Evolutionary conservation across 1,140 invertebrate species (phyloP).

Genomic region (Copidosoma floridanum): DNA sequence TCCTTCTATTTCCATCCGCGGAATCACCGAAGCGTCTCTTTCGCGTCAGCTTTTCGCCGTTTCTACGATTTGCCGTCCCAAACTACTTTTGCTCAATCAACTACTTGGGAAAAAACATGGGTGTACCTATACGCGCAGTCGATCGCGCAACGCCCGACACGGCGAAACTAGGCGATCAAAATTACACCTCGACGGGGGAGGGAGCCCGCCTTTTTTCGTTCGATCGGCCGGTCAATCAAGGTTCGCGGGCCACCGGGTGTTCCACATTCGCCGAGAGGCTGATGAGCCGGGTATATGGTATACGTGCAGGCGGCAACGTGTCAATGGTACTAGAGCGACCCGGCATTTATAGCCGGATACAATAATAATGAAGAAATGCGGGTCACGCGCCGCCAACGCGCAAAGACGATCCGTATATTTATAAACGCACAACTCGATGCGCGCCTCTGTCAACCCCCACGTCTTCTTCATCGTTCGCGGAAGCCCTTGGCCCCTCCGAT

Average conservation of each 20-base stretch:
- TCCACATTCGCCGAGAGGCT: neutral
- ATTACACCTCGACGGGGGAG: no score
- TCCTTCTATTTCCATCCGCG: constrained; percentile 4
- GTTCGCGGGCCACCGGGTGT: neutral
- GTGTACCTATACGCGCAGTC: no score
- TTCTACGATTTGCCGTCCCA: no score
- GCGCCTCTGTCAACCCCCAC: neutral
- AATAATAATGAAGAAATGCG: constrained; percentile 26
- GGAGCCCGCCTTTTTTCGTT: constrained; percentile 7
- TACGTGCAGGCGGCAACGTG: neutral
- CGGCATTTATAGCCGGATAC: constrained; percentile 15
- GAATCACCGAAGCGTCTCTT: neutral
- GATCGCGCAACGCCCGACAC: no score
- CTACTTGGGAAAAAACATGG: no score
- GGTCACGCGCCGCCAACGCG: constrained; percentile 11
- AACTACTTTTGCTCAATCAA: no score
- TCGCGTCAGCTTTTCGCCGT: no score
- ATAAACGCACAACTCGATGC: constrained; percentile 4
- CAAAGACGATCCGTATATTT: constrained; percentile 6
- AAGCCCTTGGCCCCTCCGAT: neutral
- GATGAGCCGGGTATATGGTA: no score
- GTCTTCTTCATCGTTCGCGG: neutral
- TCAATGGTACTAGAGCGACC: constrained; percentile 24
- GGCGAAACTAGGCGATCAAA: no score
- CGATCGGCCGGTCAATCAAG: constrained; percentile 2